phyloP scores from a whole-genome alignment of 2,797 vertebrate species.

The Florisuga fusca region DNA sequence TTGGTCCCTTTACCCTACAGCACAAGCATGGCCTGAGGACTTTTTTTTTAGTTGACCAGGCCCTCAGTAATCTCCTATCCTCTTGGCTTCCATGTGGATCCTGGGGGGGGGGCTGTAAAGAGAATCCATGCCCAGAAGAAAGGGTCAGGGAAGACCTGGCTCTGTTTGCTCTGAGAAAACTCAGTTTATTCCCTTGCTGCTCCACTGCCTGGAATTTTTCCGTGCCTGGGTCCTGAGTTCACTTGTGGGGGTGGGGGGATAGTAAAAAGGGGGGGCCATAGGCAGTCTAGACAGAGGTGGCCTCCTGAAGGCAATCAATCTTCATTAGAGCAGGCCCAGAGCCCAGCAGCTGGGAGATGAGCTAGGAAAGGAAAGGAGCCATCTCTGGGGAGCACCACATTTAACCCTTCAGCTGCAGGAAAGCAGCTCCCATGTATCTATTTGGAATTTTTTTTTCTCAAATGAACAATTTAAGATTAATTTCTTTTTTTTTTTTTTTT shows the following conservation, averaged over 20 bases:
- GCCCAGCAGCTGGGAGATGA: neutral
- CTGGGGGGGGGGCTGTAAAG: neutral
- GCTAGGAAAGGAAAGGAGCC: neutral
- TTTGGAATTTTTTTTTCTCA: neutral
- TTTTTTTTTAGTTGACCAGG: neutral
- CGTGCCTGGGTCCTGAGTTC: neutral
- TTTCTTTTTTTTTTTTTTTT: neutral
- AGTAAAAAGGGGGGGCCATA: neutral
- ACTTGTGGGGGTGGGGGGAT: neutral
- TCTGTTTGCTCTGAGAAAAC: neutral
- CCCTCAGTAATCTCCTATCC: neutral
- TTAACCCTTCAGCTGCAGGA: neutral
- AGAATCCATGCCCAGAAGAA: neutral
- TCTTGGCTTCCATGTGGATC: neutral
- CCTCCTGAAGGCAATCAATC: constrained; percentile 18
- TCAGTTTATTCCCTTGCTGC: neutral
- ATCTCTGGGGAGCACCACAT: neutral
- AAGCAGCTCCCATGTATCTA: neutral
- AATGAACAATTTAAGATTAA: neutral
- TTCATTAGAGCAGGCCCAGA: neutral
- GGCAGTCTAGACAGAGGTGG: neutral
- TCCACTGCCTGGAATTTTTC: constrained; percentile 3
- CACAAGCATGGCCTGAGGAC: neutral
- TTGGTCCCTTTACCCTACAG: neutral
- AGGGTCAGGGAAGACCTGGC: neutral